These are phyloP conservation scores for Agonum fuliginosum DNA, from an alignment of 2,888 invertebrate species.

Conservation along the genomic window DNA sequence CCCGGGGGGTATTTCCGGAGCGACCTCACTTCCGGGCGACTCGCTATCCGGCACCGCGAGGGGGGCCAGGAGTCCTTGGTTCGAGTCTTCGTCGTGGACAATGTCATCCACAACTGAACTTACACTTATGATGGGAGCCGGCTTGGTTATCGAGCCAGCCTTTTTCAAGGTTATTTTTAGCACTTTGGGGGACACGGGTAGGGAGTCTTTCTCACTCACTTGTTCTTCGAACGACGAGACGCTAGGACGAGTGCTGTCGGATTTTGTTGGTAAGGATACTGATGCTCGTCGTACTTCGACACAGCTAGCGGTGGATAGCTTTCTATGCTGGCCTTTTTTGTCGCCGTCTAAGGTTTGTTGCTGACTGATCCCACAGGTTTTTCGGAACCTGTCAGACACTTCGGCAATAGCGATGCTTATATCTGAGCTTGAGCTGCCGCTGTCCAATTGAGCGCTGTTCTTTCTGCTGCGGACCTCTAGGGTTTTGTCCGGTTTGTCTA, in stretches of 20 bases:
- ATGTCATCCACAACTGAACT: slow-evolving; percentile 82
- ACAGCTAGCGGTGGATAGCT: slow-evolving; percentile 69
- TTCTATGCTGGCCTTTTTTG: slow-evolving; percentile 65
- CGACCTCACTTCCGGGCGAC: slow-evolving; percentile 79
- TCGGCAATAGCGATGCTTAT: slow-evolving; percentile 77
- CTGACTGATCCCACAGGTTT: slow-evolving; percentile 79
- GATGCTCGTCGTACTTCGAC: slow-evolving; percentile 71
- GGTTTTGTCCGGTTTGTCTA: slow-evolving; percentile 36
- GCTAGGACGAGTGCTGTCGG: slow-evolving; percentile 72
- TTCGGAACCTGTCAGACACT: slow-evolving; percentile 77
- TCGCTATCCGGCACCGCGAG: slow-evolving; percentile 82
- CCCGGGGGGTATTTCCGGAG: slow-evolving; percentile 68
- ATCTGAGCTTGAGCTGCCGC: slow-evolving; percentile 85
- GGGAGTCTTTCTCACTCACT: too few relatives aligned
- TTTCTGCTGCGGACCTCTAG: slow-evolving; percentile 74
- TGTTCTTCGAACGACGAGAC: slow-evolving; percentile 73
- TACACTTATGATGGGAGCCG: slow-evolving; percentile 81
- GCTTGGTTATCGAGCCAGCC: slow-evolving; percentile 70
- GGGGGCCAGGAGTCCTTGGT: slow-evolving; percentile 74
- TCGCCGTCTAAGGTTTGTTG: slow-evolving; percentile 82
- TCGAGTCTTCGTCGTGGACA: slow-evolving; percentile 63
- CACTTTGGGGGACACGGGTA: slow-evolving; percentile 70
- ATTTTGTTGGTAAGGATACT: slow-evolving; percentile 71
- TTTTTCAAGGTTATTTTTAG: slow-evolving; percentile 71
- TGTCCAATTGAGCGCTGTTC: slow-evolving; percentile 81